Conservation (phyloP, 92 coral and sea anemone species). For the Metridium senile region DNA sequence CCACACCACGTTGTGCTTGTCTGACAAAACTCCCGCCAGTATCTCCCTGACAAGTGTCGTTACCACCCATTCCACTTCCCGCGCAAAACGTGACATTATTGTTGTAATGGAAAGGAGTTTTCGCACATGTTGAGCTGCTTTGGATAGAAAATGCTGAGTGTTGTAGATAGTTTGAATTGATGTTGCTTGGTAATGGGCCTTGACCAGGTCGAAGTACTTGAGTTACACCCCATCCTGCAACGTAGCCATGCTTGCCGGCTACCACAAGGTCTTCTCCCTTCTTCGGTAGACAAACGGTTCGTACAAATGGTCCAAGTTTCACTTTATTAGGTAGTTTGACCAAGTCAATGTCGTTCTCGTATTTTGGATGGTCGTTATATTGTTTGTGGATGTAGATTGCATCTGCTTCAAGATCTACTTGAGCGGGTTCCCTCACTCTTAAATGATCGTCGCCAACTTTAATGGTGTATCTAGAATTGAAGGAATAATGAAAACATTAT, state of each 20-base stretch:
- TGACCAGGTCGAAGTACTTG: slow-evolving; percentile 7
- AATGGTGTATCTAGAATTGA: slow-evolving; percentile 26
- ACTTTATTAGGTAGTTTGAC: slow-evolving; percentile 42
- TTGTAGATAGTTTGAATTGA: slow-evolving; percentile 44
- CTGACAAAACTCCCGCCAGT: slow-evolving; percentile 67
- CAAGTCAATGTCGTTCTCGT: slow-evolving; percentile 66
- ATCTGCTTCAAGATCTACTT: slow-evolving; percentile 21
- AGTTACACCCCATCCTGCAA: slow-evolving; percentile 72
- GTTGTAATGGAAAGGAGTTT: slow-evolving; percentile 13
- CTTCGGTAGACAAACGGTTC: slow-evolving; percentile 71
- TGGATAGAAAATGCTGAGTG: slow-evolving; percentile 56
- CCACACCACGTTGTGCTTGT: slow-evolving; percentile 26
- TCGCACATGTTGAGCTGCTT: slow-evolving; percentile 31
- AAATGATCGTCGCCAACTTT: slow-evolving; percentile 56
- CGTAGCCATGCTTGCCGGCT: slow-evolving; percentile 40
- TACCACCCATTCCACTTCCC: slow-evolving; percentile 74
- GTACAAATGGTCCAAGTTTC: slow-evolving; percentile 50
- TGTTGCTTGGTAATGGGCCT: neutral
- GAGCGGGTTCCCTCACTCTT: slow-evolving; percentile 8
- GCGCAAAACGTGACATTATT: slow-evolving; percentile 59
- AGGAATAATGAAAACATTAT: neutral
- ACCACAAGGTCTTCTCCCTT: slow-evolving; percentile 9
- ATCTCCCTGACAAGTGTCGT: slow-evolving; percentile 68
- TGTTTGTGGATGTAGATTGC: slow-evolving; percentile 47
- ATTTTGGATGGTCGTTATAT: slow-evolving; percentile 21